Base-by-base conservation (phyloP, 2,797 vertebrate species). In the Huso huso region DNA sequence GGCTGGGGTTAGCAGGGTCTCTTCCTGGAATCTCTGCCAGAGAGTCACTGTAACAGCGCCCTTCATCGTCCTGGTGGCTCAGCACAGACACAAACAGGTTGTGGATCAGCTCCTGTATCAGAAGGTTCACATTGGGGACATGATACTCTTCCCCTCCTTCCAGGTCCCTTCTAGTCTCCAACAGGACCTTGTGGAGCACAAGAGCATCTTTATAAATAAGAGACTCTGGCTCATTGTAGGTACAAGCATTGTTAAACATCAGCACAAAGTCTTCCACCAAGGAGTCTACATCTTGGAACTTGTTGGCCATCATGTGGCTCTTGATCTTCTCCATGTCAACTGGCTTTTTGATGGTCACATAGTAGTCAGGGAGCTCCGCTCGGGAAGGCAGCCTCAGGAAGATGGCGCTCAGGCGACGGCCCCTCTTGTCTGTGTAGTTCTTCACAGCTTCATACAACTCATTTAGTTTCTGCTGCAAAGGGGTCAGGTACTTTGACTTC, bases 201-300 rank as follows among this genome's bases (percentile, higher is more conserved):
- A 99, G 83, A 6, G 97, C 96, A 51, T 99, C 97, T 69, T 96
- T 97, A 78, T 99, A 99, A 79, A 99, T 99, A 75, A 99, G 86
- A 48, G 97, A 99, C 75, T 98, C 94, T 0, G 97, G 97, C 72
- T 99, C 97, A 0, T 99, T 99, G 72, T 99, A 99, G 0, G 96
- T 99, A 74, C 97, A 99, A 3, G 97, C 97, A 0, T 99, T 99
- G 79, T 99, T 98, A 85, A 99, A 99, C 97, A 99, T 99, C 78
- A 97, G 91, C 66, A 97, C 95, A 10, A 99, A 87, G 86, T 99
- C 97, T 71, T 99, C 97, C 61, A 97, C 95, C 86, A 99, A 92
- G 1, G 94, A 94, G 58, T 99, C 97, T 15, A 98, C 92, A 59
- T 99, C 96, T 84, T 98, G 97, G 86, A 97, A 99, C 72, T 98